A percentile compares a stretch with the other conserved stretches of the same genome.
Evolutionary conservation across 1,140 invertebrate species (phyloP).

Genomic region (Wasmannia auropunctata): DNA sequence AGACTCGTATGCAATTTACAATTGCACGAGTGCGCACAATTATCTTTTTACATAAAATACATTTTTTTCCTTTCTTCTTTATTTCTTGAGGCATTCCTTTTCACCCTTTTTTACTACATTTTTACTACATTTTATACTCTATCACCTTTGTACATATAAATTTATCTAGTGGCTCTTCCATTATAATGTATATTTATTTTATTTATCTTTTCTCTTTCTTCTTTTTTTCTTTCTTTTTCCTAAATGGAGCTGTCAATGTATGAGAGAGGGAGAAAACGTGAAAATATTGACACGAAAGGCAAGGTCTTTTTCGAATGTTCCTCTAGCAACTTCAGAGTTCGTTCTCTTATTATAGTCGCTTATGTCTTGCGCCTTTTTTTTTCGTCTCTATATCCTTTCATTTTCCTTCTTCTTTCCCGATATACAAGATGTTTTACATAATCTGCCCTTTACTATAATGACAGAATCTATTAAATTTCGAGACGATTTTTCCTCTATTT

Average conservation of each 20-base stretch:
- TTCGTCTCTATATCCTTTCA: neutral
- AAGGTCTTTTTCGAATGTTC: neutral
- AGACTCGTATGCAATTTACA: slow-evolving; percentile 4
- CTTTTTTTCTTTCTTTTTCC: neutral
- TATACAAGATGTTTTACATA: slow-evolving; percentile 16
- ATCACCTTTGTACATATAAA: slow-evolving; percentile 54
- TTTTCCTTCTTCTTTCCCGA: neutral
- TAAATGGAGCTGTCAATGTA: neutral
- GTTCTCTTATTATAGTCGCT: neutral
- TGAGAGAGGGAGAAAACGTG: neutral
- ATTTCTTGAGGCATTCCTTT: neutral
- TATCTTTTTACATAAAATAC: neutral
- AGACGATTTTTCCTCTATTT: neutral
- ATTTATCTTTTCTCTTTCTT: neutral
- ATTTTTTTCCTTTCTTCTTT: neutral
- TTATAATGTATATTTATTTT: slow-evolving; percentile 55
- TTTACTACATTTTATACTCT: slow-evolving; percentile 9
- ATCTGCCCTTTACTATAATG: neutral
- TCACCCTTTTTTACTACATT: neutral
- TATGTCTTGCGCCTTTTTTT: neutral
- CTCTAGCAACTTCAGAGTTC: slow-evolving; percentile 7
- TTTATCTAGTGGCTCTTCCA: slow-evolving; percentile 28
- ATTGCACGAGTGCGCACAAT: neutral
- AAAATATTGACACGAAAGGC: slow-evolving; percentile 4
- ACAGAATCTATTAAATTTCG: neutral